Conservation (phyloP, 2,797 vertebrate genomes). For the Muscicapa comitata region DNA sequence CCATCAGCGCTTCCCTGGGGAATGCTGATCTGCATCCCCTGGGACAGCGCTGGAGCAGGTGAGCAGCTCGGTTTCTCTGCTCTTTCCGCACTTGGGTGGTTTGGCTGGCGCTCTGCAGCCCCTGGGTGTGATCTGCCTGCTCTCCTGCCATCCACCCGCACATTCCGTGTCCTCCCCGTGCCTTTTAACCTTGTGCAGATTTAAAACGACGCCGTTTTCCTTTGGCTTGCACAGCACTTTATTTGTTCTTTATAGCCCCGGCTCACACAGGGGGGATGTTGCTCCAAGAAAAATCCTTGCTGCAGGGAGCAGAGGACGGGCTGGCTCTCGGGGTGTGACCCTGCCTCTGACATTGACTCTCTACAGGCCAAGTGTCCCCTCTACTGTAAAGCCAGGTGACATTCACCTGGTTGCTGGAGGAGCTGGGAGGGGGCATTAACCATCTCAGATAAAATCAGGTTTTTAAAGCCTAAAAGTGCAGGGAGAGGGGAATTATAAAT, state of each 20-base stretch:
- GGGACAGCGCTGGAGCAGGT: neutral
- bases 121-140: neutral
- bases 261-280: neutral
- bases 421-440: neutral
- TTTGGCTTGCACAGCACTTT: slow-evolving; percentile 30
- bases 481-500: neutral
- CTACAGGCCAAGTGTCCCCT: neutral
- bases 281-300: slow-evolving; percentile 1
- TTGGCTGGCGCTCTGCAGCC: neutral
- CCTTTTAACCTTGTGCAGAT: slow-evolving; percentile 35
- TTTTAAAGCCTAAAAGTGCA: neutral
- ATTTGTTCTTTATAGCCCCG: slow-evolving; percentile 20
- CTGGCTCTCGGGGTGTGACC: neutral
- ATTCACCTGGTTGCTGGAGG: neutral
- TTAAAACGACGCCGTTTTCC: slow-evolving; percentile 15
- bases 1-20: neutral
- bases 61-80: neutral
- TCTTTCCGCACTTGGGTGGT: neutral
- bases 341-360: slow-evolving; percentile 12
- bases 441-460: neutral
- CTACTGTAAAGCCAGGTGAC: neutral
- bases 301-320: neutral
- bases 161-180: neutral
- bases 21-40: neutral
- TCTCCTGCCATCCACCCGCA: neutral